A percentile compares a stretch with the other conserved stretches of the same genome.
Conservation (phyloP, 1,140 invertebrate genomes). For the Heliconius melpomene region DNA sequence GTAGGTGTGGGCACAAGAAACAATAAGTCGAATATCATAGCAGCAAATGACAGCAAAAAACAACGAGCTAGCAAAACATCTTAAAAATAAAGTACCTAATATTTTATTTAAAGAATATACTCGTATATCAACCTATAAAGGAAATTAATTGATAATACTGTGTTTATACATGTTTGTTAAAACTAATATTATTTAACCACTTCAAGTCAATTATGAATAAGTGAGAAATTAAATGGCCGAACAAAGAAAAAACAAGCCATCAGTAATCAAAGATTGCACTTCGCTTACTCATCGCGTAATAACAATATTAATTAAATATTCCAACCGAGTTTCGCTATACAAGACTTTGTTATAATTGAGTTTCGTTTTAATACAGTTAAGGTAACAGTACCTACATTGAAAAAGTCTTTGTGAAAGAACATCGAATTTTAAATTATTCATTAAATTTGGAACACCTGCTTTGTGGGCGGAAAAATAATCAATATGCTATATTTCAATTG, state of each 20-base stretch:
- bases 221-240: background rate
- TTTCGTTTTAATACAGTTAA: constrained; percentile 22
- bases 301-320: constrained; percentile 18
- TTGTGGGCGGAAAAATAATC: background rate
- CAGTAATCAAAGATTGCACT: background rate
- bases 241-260: background rate
- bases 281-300: constrained; percentile 24
- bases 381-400: constrained; percentile 9
- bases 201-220: background rate
- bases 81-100: background rate
- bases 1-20: background rate
- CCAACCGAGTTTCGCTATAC: constrained; percentile 6
- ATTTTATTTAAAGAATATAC: background rate
- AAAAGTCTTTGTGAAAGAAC: background rate
- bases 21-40: background rate
- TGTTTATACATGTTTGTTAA: background rate
- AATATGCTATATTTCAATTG: constrained; percentile 17
- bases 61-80: background rate
- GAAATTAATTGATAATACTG: background rate
- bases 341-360: constrained; percentile 12
- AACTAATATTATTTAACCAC: background rate
- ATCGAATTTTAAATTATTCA: constrained; percentile 10
- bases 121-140: background rate
- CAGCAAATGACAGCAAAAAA: background rate
- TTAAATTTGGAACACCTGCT: constrained; percentile 2